Base-by-base conservation (phyloP, 2,888 invertebrate genomes). In the Nemapogon koenigi region DNA sequence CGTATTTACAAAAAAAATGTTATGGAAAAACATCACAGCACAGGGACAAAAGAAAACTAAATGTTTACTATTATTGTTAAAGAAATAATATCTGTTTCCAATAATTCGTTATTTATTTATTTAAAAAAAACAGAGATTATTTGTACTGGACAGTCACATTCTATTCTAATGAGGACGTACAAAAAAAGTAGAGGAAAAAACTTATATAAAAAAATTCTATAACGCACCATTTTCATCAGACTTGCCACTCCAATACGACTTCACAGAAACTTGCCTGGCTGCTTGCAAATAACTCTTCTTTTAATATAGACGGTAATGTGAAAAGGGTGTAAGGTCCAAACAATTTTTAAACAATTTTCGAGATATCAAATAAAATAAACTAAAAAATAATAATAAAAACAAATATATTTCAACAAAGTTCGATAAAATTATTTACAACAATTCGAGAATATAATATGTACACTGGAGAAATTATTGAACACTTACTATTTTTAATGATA, bases 211-310 rank as follows among this genome's bases (percentile, higher is more conserved):
- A 45, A 49, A 50, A 53, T n/a, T n/a, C 58, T 63, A 66, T 65
- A 61, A 76, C 80, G 75, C 71, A 76, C 76, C 76, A 43, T 66
- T 76, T 41, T 76, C 78, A 62, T 78, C 78, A 57, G 76, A 76
- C 42, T 72, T 72, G 57, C 69, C 73, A 78, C 78, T 76, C 53
- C 73, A 76, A 10, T 62, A 63, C 3, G 69, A 65, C 11, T 78
- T 78, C 36, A 70, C 62, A 0, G 78, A 78, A 60, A 76, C 75
- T 51, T 75, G 76, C 55, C 76, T 66, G 45, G 78, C 78, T 76
- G 78, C 78, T 65, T 78, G 78, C 75, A 56, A 60, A 69, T 22
- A 22, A 22, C 22, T 22, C 22, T 22, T 22, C 10, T 22, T 22
- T 22, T 22, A 22, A 22, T n/a, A n/a, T n/a, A n/a, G n/a, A n/a